phyloP scores from a whole-genome alignment of 2,888 invertebrate species.

The Eupithecia inturbata region DNA sequence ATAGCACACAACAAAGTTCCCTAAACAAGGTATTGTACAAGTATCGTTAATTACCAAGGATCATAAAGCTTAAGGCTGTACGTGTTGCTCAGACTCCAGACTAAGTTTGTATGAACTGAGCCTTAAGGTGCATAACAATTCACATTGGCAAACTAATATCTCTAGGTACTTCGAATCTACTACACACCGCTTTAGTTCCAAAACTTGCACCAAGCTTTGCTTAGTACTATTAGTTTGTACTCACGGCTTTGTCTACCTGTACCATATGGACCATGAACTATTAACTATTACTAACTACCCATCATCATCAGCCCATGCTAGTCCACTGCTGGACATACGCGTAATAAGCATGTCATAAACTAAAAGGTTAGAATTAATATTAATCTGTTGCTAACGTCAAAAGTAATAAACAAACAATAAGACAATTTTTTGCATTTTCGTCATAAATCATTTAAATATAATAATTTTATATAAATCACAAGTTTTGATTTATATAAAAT shows the following conservation, averaged over 20 bases:
- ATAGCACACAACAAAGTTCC: background rate
- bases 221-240: background rate
- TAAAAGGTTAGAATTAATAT: background rate
- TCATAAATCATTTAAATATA: too few species aligned
- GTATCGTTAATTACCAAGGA: background rate
- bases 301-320: background rate
- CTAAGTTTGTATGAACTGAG: conserved; percentile 5
- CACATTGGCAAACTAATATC: background rate
- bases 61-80: background rate
- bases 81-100: background rate
- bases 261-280: background rate
- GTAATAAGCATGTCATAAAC: background rate
- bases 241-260: background rate
- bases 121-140: background rate
- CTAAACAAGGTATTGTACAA: background rate
- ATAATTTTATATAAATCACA: too few species aligned
- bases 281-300: too few species aligned
- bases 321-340: background rate
- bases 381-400: background rate
- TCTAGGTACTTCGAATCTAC: background rate
- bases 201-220: background rate
- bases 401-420: too few species aligned
- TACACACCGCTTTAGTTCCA: background rate
- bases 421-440: too few species aligned
- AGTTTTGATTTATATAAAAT: background rate